These are phyloP conservation scores for Alauda arvensis DNA, from an alignment of 2,797 vertebrate genomes.

Conservation along the genomic window DNA sequence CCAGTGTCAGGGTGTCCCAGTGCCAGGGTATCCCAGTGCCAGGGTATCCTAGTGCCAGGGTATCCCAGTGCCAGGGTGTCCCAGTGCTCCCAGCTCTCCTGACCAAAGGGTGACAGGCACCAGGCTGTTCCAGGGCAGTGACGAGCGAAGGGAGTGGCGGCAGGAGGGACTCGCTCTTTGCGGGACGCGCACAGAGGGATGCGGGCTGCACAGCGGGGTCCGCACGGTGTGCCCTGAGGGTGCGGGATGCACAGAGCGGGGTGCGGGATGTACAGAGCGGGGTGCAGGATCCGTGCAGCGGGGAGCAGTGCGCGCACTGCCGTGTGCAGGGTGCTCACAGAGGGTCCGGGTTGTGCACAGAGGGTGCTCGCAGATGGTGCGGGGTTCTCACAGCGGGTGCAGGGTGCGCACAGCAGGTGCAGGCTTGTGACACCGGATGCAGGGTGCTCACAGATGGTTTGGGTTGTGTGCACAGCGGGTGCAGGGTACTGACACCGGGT, in stretches of 20 bases:
- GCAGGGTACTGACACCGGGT: no score
- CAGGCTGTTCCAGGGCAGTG: not conserved
- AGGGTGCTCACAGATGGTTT: not conserved
- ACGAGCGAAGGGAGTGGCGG: not conserved
- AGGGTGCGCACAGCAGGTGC: not conserved
- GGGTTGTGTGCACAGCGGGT: no score
- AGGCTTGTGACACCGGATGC: not conserved
- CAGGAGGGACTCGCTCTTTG: not conserved
- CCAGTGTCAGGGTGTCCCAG: not conserved
- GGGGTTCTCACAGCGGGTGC: no score
- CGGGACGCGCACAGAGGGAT: not conserved
- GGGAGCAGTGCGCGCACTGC: not conserved
- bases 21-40: not conserved
- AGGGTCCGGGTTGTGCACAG: not conserved
- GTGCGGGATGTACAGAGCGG: not conserved
- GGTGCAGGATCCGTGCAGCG: no score
- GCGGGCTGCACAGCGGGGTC: not conserved
- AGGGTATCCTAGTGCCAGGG: no score
- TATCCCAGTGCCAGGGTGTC: not conserved
- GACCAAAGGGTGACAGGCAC: fast-evolving
- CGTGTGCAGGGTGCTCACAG: not conserved
- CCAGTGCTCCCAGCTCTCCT: not conserved
- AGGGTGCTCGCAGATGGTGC: no score
- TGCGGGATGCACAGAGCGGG: fast-evolving
- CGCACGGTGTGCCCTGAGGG: not conserved